Evolutionary conservation across 2,888 invertebrate species (phyloP), one percentile per base, ranked within the genome.

Genomic region (Sesia apiformis): DNA sequence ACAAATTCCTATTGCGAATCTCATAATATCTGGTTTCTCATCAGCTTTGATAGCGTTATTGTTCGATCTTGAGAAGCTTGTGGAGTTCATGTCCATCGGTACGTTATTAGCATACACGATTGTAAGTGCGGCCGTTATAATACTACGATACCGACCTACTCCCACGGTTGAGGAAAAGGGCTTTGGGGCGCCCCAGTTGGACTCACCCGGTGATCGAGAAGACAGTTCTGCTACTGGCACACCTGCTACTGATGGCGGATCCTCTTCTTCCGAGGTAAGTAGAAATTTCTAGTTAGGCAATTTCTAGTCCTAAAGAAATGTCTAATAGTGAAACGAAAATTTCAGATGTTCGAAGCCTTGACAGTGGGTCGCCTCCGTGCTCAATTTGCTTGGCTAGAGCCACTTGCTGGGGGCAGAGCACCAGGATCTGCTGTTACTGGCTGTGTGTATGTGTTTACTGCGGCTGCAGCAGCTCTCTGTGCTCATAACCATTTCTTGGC

Each of bases 31-130:
- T n/a, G 96, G 96, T 0, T 60, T 94, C 8, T 85, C 93, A 39
- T 94, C 95, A 52, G 95, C 95, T 1, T 55, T 95, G 0, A 93
- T 97, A 60, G 97, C 97, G 4, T 81, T 97, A 49, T 76, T 97
- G 43, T 96, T 97, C 69, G 97, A 98, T 80, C 90, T 98, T 63
- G 94, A 96, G 65, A 96, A 96, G 63, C 87, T 98, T 49, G 97
- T 98, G 0, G 97, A 98, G 74, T 97, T 98, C 74, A 97, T 98
- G 96, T 97, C 97, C 2, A 97, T 98, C 69, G 96, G 96, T 0
- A 96, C 96, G 0, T 87, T 97, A 53, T 79, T 96, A 65, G 96
- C 97, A 0, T 97, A 97, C 75, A 97, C 97, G 3, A 96, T 97
- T 60, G 97, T 98, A 3, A 96, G 97, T 61, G 96, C 96, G 7